A percentile compares a stretch with the other conserved stretches of the same genome.
phyloP scores from a whole-genome alignment of 2,888 invertebrate species.

The Dolomedes plantarius region DNA sequence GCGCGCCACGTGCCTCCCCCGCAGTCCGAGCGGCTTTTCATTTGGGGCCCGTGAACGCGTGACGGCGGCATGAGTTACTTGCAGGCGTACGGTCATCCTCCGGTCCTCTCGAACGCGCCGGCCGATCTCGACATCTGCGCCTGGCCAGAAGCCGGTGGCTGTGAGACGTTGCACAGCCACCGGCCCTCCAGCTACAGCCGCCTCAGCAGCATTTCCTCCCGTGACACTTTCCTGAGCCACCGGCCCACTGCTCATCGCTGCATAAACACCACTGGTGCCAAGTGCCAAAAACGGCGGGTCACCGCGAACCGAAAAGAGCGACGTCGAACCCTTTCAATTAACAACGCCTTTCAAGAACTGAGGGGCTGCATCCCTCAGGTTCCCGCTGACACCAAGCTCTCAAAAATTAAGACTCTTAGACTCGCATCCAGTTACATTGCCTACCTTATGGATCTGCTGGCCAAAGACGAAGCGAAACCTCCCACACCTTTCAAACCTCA shows the following conservation, averaged over 20 bases:
- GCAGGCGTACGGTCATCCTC: conserved; percentile 5
- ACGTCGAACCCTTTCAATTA: conserved; percentile 93
- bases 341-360: conserved; percentile 93
- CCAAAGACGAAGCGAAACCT: conserved; percentile 39
- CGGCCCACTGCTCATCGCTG: not conserved
- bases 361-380: conserved; percentile 97
- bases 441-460: conserved; percentile 90
- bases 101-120: conserved; percentile 20
- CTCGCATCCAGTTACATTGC: conserved; percentile 95
- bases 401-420: conserved; percentile 94
- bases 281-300: conserved; percentile 85
- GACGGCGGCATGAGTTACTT: conserved; percentile 3
- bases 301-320: conserved; percentile 97
- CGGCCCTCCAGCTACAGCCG: conserved; percentile 12
- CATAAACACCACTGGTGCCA: too few relatives aligned
- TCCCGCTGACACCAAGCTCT: conserved; percentile 94
- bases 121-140: conserved; percentile 22
- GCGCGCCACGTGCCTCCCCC: conserved; percentile 16
- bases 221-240: not conserved
- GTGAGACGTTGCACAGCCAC: conserved; percentile 27
- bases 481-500: not conserved
- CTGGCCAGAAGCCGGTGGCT: conserved; percentile 19
- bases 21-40: conserved; percentile 7
- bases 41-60: not conserved
- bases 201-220: too few relatives aligned